Conservation (phyloP, 2,113 vertebrate genomes). For the Vimba vimba region DNA sequence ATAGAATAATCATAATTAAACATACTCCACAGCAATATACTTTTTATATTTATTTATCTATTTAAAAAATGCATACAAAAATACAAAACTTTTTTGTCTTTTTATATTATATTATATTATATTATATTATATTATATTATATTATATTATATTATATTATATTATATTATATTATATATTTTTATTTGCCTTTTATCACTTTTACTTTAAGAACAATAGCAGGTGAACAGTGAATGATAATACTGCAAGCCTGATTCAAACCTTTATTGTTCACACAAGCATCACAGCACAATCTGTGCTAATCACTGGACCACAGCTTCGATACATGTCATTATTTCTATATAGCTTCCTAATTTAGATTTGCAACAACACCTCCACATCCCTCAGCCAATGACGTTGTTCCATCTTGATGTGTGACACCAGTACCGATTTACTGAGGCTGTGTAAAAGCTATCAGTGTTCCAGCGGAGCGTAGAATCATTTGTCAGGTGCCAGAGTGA, state of each 20-base stretch:
- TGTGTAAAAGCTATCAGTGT: conserved; percentile 56
- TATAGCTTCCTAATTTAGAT: conserved; percentile 5
- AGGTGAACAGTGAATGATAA: too few species aligned
- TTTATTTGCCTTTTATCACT: too few species aligned
- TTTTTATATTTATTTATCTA: too few species aligned
- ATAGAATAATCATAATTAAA: neutral
- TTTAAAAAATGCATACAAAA: too few species aligned
- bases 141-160: too few species aligned
- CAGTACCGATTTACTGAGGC: conserved; percentile 47
- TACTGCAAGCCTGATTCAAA: neutral
- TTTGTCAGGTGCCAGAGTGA: conserved; percentile 54
- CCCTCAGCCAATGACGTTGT: conserved; percentile 31
- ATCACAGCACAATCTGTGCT: neutral
- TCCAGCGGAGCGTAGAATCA: conserved; percentile 48
- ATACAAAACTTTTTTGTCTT: too few species aligned
- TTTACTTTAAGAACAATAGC: too few species aligned
- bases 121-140: too few species aligned
- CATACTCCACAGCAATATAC: neutral
- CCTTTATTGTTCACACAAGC: neutral
- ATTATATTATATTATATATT: too few species aligned
- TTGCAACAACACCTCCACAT: conserved; percentile 5
- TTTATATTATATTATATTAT: too few species aligned
- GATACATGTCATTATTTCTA: neutral
- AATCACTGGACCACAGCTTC: neutral
- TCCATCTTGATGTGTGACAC: conserved; percentile 45